Conservation (phyloP, 2,113 vertebrate species). For the Thomomys bottae region DNA sequence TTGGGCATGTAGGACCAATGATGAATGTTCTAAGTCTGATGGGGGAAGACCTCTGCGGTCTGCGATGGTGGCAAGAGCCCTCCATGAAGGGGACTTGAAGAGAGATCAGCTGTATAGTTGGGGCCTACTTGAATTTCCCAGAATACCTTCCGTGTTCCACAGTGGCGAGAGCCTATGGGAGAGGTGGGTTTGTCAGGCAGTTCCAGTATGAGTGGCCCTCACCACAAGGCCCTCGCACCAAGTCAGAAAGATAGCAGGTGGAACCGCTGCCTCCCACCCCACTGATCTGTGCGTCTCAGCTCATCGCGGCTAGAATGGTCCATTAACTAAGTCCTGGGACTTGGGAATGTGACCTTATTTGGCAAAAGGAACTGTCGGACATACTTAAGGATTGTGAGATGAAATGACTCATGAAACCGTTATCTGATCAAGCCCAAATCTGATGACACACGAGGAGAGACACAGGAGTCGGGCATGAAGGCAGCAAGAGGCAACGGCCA, state of each 20-base stretch:
- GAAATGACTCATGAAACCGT: not conserved
- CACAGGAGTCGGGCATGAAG: not conserved
- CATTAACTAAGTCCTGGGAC: not conserved
- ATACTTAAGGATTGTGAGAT: not conserved
- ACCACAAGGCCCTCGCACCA: slow-evolving; percentile 4
- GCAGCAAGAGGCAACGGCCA: not conserved
- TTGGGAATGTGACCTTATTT: not conserved
- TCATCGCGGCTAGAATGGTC: not conserved
- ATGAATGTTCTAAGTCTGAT: not conserved
- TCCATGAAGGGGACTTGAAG: not conserved
- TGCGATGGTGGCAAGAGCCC: not conserved
- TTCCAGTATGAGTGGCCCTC: slow-evolving; percentile 56
- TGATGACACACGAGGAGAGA: not conserved
- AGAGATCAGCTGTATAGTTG: not conserved
- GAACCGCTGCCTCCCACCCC: not conserved
- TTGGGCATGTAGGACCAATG: not conserved
- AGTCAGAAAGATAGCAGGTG: slow-evolving; percentile 51
- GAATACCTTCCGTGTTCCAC: slow-evolving; percentile 54
- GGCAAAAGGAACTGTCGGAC: slow-evolving; percentile 2
- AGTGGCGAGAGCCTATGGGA: not conserved
- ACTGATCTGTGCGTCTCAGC: not conserved
- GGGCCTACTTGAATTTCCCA: slow-evolving; percentile 61
- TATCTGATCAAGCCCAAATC: not conserved
- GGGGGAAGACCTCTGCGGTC: not conserved
- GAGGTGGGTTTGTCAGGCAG: not conserved